phyloP scores from a whole-genome alignment of 2,888 invertebrate genomes.

The Muscina levida region DNA sequence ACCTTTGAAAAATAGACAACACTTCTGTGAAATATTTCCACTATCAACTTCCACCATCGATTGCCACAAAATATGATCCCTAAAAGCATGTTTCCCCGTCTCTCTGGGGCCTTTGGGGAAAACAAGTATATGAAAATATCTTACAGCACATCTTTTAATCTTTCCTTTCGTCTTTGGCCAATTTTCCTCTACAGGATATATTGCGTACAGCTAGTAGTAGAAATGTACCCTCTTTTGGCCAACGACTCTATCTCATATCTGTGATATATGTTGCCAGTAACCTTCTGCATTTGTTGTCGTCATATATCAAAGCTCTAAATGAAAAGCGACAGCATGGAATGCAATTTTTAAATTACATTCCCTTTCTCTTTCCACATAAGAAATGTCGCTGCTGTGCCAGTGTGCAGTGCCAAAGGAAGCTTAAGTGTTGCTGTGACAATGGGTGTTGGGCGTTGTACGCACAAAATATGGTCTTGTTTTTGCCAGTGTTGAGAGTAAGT shows the following conservation, averaged over 20 bases:
- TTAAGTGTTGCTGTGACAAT: no score
- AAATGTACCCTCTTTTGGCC: neutral
- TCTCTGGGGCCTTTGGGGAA: no score
- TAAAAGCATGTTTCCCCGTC: no score
- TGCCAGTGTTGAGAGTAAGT: constrained; percentile 23
- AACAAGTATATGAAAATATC: constrained; percentile 50
- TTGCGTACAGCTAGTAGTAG: no score
- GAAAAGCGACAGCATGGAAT: constrained; percentile 76
- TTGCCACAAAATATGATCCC: no score
- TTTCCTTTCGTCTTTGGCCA: neutral
- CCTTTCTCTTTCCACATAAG: constrained; percentile 53
- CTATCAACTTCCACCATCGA: no score
- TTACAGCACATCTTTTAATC: constrained; percentile 53
- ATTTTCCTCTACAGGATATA: constrained; percentile 20
- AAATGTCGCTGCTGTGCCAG: neutral
- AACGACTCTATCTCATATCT: constrained; percentile 53
- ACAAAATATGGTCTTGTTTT: constrained; percentile 8
- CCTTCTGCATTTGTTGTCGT: constrained; percentile 66
- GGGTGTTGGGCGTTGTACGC: neutral
- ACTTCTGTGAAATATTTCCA: no score
- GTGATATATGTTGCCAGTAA: constrained; percentile 62
- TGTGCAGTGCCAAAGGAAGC: neutral
- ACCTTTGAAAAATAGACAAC: no score
- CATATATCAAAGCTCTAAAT: constrained; percentile 75
- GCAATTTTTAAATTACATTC: constrained; percentile 78